Conservation (phyloP, 2,113 vertebrate genomes). For the Ptyas mucosa region DNA sequence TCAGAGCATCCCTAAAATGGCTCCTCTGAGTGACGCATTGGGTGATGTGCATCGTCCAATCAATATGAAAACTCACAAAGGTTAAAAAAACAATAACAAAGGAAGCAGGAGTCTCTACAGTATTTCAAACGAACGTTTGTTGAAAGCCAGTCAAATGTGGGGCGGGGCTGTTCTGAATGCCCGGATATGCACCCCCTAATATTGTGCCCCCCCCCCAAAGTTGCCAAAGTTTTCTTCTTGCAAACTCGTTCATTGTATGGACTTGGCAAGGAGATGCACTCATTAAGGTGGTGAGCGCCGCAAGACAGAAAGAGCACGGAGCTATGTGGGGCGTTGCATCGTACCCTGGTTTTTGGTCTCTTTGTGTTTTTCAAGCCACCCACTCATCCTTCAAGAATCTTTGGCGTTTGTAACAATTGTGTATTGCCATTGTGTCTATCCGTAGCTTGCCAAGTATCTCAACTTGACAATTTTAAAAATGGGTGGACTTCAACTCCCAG, state of each 20-base stretch:
- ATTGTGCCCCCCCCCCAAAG: neutral
- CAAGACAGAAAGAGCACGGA: neutral
- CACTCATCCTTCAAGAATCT: neutral
- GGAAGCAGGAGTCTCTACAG: neutral
- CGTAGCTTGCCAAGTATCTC: neutral
- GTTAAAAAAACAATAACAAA: neutral
- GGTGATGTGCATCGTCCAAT: too few relatives aligned
- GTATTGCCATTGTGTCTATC: neutral
- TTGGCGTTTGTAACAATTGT: neutral
- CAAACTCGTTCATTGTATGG: neutral
- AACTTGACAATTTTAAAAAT: neutral
- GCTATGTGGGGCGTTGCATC: neutral
- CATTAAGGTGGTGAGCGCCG: neutral
- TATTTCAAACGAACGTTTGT: neutral
- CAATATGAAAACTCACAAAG: neutral
- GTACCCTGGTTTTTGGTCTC: accelerated
- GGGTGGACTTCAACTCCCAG: neutral
- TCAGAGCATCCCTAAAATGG: too few relatives aligned
- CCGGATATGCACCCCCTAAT: neutral
- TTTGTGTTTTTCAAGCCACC: neutral
- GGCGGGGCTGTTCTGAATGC: neutral
- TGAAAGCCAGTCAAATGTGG: neutral
- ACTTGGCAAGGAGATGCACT: neutral
- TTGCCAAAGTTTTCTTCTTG: neutral
- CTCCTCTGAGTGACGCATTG: too few relatives aligned